phyloP scores from a whole-genome alignment of 2,797 vertebrate genomes.

The Harpagifer antarcticus region DNA sequence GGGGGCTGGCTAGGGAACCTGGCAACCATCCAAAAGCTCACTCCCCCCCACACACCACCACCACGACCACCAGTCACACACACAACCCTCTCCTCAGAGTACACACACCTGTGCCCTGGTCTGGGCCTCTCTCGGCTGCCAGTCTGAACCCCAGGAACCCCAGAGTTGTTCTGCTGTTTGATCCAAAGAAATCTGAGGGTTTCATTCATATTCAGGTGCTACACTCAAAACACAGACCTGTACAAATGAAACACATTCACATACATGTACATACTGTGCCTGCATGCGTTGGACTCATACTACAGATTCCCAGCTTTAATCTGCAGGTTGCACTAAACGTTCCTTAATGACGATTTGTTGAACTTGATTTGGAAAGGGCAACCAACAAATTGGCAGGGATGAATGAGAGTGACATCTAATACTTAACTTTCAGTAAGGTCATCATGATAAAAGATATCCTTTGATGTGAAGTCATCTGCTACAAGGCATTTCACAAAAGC shows the following conservation, averaged over 20 bases:
- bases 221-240: constrained; percentile 32
- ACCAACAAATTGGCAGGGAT: neutral
- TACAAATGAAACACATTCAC: constrained; percentile 24
- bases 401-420: neutral
- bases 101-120: constrained; percentile 69
- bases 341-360: neutral
- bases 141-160: constrained; percentile 48
- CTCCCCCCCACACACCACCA: neutral
- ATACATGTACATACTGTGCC: neutral
- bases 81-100: constrained; percentile 37
- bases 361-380: neutral
- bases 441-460: neutral
- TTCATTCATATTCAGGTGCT: constrained; percentile 28
- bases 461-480: neutral
- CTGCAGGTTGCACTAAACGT: neutral
- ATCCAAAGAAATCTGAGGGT: constrained; percentile 47
- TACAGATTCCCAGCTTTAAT: neutral
- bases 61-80: constrained; percentile 15
- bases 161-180: constrained; percentile 48
- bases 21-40: constrained; percentile 63
- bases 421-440: neutral
- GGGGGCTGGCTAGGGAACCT: constrained; percentile 46
- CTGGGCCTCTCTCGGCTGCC: constrained; percentile 46
- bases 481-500: neutral
- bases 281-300: neutral